Conservation (phyloP, 2,113 vertebrate species). For the Ginglymostoma cirratum region DNA sequence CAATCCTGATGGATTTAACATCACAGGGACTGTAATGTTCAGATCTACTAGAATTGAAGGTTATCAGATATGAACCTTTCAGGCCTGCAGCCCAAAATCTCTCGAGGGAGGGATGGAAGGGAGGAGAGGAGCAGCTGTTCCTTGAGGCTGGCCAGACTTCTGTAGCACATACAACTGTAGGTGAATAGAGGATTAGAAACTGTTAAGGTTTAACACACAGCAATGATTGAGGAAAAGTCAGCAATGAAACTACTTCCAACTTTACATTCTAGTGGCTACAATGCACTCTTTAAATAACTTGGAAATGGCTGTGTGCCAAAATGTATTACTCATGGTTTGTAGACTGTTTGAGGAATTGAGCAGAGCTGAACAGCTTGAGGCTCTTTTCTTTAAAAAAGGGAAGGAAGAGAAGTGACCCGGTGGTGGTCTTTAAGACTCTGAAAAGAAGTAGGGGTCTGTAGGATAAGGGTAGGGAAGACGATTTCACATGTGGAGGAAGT, state of each 20-base stretch:
- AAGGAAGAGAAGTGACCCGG: not conserved
- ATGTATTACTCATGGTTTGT: not conserved
- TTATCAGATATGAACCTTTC: not conserved
- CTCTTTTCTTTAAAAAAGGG: not conserved
- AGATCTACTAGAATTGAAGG: not conserved
- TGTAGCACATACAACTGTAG: not conserved
- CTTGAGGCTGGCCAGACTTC: not conserved
- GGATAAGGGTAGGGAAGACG: not conserved
- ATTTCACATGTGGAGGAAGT: not conserved
- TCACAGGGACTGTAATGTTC: not conserved
- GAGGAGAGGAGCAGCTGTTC: not conserved
- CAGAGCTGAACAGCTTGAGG: not conserved
- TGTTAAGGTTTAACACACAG: not conserved
- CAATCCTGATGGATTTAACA: too few relatives aligned
- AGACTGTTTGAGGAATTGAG: not conserved
- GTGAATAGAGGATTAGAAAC: not conserved
- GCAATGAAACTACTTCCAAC: not conserved
- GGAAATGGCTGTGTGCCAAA: not conserved
- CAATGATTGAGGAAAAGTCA: not conserved
- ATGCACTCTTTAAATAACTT: not conserved
- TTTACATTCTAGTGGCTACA: not conserved
- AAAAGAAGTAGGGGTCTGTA: not conserved
- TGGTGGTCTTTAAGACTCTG: not conserved
- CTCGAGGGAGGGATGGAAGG: not conserved
- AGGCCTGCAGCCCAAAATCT: not conserved